Base-by-base conservation (phyloP, 1,140 invertebrate species). In the Druon quercuslanigerum region DNA sequence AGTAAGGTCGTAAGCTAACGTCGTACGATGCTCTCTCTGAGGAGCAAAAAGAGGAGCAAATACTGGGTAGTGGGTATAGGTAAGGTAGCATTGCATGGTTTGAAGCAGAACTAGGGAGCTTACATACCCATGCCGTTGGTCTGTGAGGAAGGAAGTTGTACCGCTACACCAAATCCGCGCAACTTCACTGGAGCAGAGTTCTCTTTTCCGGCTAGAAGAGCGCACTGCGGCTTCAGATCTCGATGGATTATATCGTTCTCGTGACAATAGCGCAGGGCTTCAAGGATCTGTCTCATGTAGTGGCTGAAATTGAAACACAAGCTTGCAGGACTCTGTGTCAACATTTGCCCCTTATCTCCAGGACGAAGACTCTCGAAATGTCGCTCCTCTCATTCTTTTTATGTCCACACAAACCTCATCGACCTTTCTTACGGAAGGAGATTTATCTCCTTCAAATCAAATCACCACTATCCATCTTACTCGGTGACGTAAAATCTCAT, bases 171-270 rank as follows among this genome's bases (percentile, higher is more conserved):
- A 89, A 99, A 99, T n/a, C 98, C 98, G 17, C 98, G 97, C 40
- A 99, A 92, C 92, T 99, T 99, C 79, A 99, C 96, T 11, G 99
- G 98, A 33, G 98, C 98, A 46, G 98, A 99, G 92, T 99, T 99
- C 90, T 99, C 98, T 85, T 97, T 96, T 56, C 96, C 97, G 25
- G 98, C 97, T 54, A 99, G 92, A 73, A 99, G 93, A 40, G 98
- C 96, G 93, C 97, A 98, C 86, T 99, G 97, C 20, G 98, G 98
- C 87, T 98, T 96, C 81, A 99, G 95, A 92, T 99, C 98, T 80
- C 98, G 94, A 91, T 99, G 98, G 87, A 99, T 96, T 86, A 99
- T 98, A 89, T 98, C 96, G 90, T 99, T 98, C 87, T 98, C 97
- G 92, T 99, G 98, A 92, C 98, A 99, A 93, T 99, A 99, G 80